These are phyloP conservation scores for Furcifer pardalis DNA, from an alignment of 2,797 vertebrate species.

Conservation along the genomic window DNA sequence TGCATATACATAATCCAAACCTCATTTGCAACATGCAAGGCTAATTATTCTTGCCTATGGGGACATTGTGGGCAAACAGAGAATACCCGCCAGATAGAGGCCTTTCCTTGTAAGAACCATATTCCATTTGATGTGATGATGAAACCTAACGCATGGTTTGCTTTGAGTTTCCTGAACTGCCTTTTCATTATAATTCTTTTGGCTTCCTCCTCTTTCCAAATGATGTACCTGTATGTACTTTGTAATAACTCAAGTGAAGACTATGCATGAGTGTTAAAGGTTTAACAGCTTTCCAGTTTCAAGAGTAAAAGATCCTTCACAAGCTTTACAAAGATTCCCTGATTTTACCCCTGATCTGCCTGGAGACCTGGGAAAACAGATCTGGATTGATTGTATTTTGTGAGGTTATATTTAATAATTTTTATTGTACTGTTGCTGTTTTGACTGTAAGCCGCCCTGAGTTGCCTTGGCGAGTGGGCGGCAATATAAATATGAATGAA, in stretches of 20 bases:
- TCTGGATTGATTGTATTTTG: no score
- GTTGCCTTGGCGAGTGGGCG: no score
- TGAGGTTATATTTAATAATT: no score
- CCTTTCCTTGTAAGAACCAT: neutral
- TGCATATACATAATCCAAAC: neutral
- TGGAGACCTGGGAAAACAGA: no score
- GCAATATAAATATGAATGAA: no score
- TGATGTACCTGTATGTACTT: neutral
- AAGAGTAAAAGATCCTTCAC: neutral
- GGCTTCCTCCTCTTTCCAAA: neutral
- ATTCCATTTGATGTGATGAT: neutral
- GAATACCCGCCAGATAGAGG: neutral
- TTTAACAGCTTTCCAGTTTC: neutral
- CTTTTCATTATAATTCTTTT: neutral
- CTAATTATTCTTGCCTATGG: neutral
- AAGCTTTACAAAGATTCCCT: no score
- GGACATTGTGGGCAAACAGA: conserved; percentile 22
- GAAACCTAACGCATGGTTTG: neutral
- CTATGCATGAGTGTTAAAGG: neutral
- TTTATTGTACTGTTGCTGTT: no score
- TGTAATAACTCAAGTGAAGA: neutral
- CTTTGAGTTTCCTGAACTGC: accelerated
- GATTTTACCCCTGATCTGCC: no score
- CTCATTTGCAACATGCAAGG: conserved; percentile 1
- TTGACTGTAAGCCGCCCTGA: no score